Conservation (phyloP, 2,888 invertebrate genomes). For the Pogonocherus hispidulus region DNA sequence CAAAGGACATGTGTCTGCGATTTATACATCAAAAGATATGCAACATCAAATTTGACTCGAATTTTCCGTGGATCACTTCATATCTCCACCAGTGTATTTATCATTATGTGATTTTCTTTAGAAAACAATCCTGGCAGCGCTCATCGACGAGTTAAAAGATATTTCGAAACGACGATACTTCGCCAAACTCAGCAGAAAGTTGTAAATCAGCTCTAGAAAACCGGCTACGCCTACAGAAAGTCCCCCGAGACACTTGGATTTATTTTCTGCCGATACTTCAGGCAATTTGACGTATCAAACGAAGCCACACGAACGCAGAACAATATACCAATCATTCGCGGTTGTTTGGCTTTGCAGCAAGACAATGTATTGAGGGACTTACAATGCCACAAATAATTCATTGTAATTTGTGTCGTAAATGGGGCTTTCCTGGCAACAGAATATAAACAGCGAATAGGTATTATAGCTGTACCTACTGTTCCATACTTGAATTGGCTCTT, state of each 20-base stretch:
- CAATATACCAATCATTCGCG: constrained; percentile 17
- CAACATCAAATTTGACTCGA: too few species aligned
- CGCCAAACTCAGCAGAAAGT: constrained; percentile 4
- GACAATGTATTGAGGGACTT: constrained; percentile 4
- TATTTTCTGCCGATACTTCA: constrained; percentile 21
- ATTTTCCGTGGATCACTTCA: too few species aligned
- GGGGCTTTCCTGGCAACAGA: neutral
- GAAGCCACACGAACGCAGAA: neutral
- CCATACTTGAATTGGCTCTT: neutral
- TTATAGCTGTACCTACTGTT: neutral
- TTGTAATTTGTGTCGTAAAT: neutral
- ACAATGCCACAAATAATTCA: constrained; percentile 11
- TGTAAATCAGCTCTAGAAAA: constrained; percentile 27
- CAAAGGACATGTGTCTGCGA: too few species aligned
- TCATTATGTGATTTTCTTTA: too few species aligned
- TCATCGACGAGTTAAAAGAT: constrained; percentile 1
- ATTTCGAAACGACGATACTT: constrained; percentile 1
- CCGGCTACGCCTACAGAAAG: constrained; percentile 20
- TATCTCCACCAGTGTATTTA: too few species aligned
- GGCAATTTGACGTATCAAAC: constrained; percentile 9
- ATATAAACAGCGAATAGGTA: too few species aligned
- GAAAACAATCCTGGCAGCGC: too few species aligned
- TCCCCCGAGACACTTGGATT: constrained; percentile 14
- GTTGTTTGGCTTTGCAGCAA: constrained; percentile 7
- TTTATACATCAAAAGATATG: too few species aligned